Evolutionary conservation across 2,888 invertebrate species (phyloP), one percentile per base, ranked within the genome.

Genomic region (Brachyopa scutellaris): DNA sequence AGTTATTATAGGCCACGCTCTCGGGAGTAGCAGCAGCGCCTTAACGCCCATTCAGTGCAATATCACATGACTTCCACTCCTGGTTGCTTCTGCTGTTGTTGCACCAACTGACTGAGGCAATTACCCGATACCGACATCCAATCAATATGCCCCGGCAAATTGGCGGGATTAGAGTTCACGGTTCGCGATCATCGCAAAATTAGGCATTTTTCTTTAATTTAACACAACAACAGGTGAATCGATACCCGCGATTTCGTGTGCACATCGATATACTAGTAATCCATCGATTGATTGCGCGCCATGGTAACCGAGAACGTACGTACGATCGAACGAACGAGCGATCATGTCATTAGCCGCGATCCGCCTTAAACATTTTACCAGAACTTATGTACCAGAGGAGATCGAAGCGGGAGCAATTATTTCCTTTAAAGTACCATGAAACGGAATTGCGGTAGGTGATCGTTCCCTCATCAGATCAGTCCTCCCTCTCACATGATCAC

Each of bases 211-310:
- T 77, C 70, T 72, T 77, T 66, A 70, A 77, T 72, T 77, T 77
- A 70, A 77, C 64, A 82, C 82, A 82, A 62, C 80, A 80, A 77
- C 82, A 82, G 82, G 82, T 82, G 82, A 82, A 82, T 82, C 82
- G 70, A 72, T 72, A 42, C 23, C 15, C 15, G 13, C 49, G 40
- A 53, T 42, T 62, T 36, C 78, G 69, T 80, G 69, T 64, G 45
- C 47, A 55, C 47, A 77, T 47, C 70, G 70, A 6, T n/a, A 26
- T 26, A 26, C 3, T 26, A 82, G n/a, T 82, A 77, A 77, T 66
- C 59, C 59, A 66, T 19, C 57, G 45, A 82, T 66, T 45, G 47
- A 70, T 51, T 53, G 42, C 7, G 8, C 23, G 59, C 19, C 7
- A 23, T 13, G 29, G 26, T 11, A 23, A 7, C 15, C 7, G 45